These are phyloP conservation scores for Julus scanicus DNA, from an alignment of 2,888 invertebrate species.

Conservation along the genomic window DNA sequence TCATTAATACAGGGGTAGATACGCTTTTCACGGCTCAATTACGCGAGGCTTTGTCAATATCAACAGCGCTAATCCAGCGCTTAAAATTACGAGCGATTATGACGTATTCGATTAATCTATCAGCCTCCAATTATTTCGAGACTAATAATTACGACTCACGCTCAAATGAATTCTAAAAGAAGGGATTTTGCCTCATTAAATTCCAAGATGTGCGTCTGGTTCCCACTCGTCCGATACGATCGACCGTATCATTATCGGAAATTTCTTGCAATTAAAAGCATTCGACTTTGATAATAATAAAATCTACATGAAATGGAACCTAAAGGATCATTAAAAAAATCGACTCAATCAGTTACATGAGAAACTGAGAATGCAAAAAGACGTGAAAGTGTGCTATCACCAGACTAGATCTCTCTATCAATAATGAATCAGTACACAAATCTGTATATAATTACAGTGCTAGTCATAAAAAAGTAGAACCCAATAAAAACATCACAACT, in stretches of 20 bases:
- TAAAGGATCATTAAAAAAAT: neutral
- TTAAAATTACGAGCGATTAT: neutral
- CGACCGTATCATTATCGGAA: neutral
- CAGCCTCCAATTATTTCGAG: neutral
- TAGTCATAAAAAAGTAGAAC: too few relatives aligned
- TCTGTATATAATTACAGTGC: too few relatives aligned
- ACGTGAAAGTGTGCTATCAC: too few relatives aligned
- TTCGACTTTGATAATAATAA: neutral
- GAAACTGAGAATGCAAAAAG: too few relatives aligned
- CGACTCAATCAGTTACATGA: too few relatives aligned
- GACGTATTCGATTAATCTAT: neutral
- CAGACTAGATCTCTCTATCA: too few relatives aligned
- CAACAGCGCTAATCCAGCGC: neutral
- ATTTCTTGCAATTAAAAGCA: neutral
- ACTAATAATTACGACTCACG: neutral
- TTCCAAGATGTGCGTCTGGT: neutral
- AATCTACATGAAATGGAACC: neutral
- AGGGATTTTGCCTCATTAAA: slow-evolving; percentile 25
- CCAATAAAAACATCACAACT: too few relatives aligned
- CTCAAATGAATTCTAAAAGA: slow-evolving; percentile 7
- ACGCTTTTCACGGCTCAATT: neutral
- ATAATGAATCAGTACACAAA: too few relatives aligned
- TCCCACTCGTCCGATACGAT: neutral
- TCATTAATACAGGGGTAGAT: neutral
- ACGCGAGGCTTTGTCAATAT: neutral